Evolutionary conservation across 2,888 invertebrate genomes (phyloP).

Genomic region (Acrobasis consociella): DNA sequence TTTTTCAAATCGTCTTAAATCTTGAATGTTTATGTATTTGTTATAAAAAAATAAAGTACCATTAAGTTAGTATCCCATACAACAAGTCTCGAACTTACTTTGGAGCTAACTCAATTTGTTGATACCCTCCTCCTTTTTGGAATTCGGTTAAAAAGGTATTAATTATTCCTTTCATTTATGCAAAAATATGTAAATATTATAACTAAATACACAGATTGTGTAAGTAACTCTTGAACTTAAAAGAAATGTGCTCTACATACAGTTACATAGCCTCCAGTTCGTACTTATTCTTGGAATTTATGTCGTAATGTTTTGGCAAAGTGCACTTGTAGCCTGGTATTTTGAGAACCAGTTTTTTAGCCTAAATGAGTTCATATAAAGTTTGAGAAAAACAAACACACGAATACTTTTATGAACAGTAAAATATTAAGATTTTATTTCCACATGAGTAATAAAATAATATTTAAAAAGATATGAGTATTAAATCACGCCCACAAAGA

Average conservation of each 20-base stretch:
- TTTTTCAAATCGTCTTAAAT: too few species aligned
- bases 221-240: conserved; percentile 15
- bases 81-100: too few species aligned
- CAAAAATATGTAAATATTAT: too few species aligned
- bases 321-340: conserved; percentile 11
- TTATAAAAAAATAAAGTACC: too few species aligned
- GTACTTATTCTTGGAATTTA: conserved; percentile 10
- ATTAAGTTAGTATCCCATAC: too few species aligned
- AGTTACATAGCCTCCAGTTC: neutral
- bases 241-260: conserved; percentile 1
- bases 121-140: too few species aligned
- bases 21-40: too few species aligned
- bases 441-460: neutral
- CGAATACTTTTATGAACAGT: neutral
- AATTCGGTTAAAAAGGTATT: too few species aligned
- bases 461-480: too few species aligned
- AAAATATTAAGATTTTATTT: neutral
- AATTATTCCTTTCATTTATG: too few species aligned
- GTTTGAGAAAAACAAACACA: neutral
- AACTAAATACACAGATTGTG: neutral
- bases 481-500: too few species aligned
- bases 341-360: conserved; percentile 8
- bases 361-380: neutral
- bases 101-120: too few species aligned
- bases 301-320: conserved; percentile 12